These are phyloP conservation scores for Anableps anableps DNA, from an alignment of 2,797 vertebrate genomes.

Conservation along the genomic window DNA sequence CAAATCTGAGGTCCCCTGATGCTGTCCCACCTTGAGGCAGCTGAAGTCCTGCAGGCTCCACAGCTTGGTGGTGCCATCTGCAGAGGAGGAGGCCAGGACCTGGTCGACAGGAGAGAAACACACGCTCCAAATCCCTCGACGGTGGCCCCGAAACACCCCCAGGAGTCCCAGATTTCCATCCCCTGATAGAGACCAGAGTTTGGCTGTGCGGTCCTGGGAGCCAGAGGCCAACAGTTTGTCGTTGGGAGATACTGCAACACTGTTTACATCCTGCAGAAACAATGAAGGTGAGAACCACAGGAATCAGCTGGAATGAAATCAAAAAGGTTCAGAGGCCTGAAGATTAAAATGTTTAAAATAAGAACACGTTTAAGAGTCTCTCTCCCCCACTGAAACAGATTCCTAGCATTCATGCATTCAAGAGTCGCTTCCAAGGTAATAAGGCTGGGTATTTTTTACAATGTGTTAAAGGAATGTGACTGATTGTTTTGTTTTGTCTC, in stretches of 20 bases:
- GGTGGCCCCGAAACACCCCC: conserved; percentile 91
- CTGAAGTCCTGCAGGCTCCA: conserved; percentile 94
- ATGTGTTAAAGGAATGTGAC: not conserved
- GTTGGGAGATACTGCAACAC: conserved; percentile 91
- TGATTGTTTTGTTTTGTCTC: not conserved
- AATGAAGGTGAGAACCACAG: not conserved
- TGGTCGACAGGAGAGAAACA: conserved; percentile 96
- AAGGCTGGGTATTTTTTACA: not conserved
- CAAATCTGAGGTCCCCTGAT: not conserved
- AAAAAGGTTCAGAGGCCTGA: not conserved
- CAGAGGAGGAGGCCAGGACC: conserved; percentile 90
- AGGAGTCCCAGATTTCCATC: conserved; percentile 83
- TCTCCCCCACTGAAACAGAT: not conserved
- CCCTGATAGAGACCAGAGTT: conserved; percentile 88
- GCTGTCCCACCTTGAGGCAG: conserved; percentile 90
- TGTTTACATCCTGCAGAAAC: conserved; percentile 90
- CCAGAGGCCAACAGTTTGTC: conserved; percentile 94
- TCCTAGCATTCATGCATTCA: not conserved
- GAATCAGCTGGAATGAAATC: not conserved
- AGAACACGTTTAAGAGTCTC: not conserved
- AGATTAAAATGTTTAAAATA: not conserved
- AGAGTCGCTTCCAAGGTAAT: not conserved
- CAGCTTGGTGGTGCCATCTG: conserved; percentile 90
- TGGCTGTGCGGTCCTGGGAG: conserved; percentile 94
- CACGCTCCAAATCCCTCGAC: conserved; percentile 92